Evolutionary conservation across 2,888 invertebrate species (phyloP), one percentile per base, ranked within the genome.

Genomic region (Eremobia ochroleuca): DNA sequence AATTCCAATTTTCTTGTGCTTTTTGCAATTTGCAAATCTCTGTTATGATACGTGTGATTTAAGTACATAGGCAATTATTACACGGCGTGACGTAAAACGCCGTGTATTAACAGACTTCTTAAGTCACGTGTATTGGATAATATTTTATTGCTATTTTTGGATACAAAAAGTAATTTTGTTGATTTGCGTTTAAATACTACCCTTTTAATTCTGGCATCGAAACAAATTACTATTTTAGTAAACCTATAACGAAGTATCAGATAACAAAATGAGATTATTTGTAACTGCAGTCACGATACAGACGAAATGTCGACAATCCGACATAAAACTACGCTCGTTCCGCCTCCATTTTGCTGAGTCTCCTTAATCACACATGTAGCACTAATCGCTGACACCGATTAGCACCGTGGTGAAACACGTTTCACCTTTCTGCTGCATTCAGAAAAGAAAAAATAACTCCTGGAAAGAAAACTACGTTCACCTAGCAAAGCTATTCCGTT

Each of bases 341-440:
- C 67, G 5, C 34, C 21, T 43, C 0, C 5, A 40, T 31, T 61
- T 61, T 28, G 18, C 31, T 31, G 21, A 61, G 28, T 59, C 59
- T 55, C n/a, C n/a, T 40, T 37, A 37, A 64, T 37, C 13, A 13
- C 31, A 25, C 72, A 68, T n/a, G 55, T 58, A 21, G 15, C 11
- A 43, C 9, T 9, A 58, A 73, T 73, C 18, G 31, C 21, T 25
- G 46, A 59, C 37, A 59, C 37, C 25, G 5, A 73, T 73, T 73
- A 74, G 46, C 15, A 46, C 43, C 18, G 11, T 4, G 2, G 25
- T n/a, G 28, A 31, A n/a, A n/a, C n/a, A 59, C 58, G 64, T 65
- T 9, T 28, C 61, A 13, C 6, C n/a, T 65, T 37, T 65, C 46
- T 25, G 15, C 37, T 59, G 37, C 13, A 59, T 65, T 58, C 28